Evolutionary conservation across 2,113 vertebrate species (phyloP), one percentile per base, ranked within the genome.

Genomic region (Dicentrarchus labrax): DNA sequence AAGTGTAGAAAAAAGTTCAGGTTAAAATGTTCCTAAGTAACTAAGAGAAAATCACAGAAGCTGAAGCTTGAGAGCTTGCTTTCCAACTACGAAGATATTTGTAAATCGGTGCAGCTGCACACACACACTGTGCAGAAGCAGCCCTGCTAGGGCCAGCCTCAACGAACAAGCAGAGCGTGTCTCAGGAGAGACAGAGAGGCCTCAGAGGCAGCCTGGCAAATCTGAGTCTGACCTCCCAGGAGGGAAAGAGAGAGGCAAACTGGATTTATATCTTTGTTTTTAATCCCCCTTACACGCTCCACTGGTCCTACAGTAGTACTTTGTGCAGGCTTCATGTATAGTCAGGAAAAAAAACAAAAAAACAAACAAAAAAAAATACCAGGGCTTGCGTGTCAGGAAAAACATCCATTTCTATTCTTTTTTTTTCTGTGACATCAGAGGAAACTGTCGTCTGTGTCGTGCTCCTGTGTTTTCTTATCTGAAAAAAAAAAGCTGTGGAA

Each of bases 241-340:
- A 91, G 89, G 89, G 78, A 62, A 50, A 72, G 70, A 48, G 61
- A 79, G 82, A 72, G 53, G 74, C 72, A 88, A 86, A 91, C 90
- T 86, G 88, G 89, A 93, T 93, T 93, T 93, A 89, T 91, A 89
- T 92, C 89, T 93, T 93, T 92, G 92, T 92, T 92, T 93, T 94
- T 93, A 92, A 94, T 92, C 92, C 90, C 82, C 80, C 53, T 90
- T 88, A 85, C 92, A 92, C 41, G 82, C 86, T 84, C 69, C 82
- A 50, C 82, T 84, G 88, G 71, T 78, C 70, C 87, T 82, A 86
- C 89, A 72, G 85, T 86, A 79, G 82, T 87, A 70, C 72, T 85
- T 82, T 78, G 80, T 75, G 54, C 76, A 66, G 59, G 48, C 78
- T 80, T 76, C 76, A 76, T 84, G 86, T 89, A 91, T 67, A 83